Conservation (phyloP, 2,888 invertebrate genomes). For the Sisyra nigra region DNA sequence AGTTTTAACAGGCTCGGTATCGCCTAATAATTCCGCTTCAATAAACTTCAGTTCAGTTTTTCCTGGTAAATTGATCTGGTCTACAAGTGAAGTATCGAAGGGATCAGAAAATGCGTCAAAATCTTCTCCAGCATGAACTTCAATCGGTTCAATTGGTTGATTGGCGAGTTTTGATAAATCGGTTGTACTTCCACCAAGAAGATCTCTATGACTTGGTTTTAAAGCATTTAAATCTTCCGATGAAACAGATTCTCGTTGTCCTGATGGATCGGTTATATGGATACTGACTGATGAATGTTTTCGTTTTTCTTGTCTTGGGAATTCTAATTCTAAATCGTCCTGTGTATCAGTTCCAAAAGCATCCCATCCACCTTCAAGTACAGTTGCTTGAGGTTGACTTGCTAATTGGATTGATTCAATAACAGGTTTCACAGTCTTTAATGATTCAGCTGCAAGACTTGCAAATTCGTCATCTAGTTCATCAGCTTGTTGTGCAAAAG, state of each 20-base stretch:
- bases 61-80: conserved; percentile 54
- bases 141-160: conserved; percentile 29
- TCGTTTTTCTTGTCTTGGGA: conserved; percentile 46
- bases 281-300: conserved; percentile 31
- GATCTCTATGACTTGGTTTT: conserved; percentile 38
- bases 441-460: conserved; percentile 59
- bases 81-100: conserved; percentile 69
- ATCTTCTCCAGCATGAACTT: conserved; percentile 31
- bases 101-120: conserved; percentile 55
- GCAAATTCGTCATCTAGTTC: conserved; percentile 65
- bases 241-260: conserved; percentile 38
- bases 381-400: conserved; percentile 24
- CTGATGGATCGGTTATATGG: conserved; percentile 45
- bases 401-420: conserved; percentile 26
- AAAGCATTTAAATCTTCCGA: conserved; percentile 25
- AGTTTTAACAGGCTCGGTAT: conserved; percentile 17
- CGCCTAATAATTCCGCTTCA: conserved; percentile 57
- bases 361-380: conserved; percentile 40
- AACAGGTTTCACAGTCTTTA: conserved; percentile 37
- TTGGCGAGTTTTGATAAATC: conserved; percentile 54
- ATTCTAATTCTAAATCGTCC: conserved; percentile 38
- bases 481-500: conserved; percentile 25
- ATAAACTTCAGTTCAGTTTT: conserved; percentile 62
- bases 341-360: conserved; percentile 41
- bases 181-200: conserved; percentile 60